Evolutionary conservation across 2,888 invertebrate genomes (phyloP), one percentile per base, ranked within the genome.

Genomic region (Xestoiulus laeticollis): DNA sequence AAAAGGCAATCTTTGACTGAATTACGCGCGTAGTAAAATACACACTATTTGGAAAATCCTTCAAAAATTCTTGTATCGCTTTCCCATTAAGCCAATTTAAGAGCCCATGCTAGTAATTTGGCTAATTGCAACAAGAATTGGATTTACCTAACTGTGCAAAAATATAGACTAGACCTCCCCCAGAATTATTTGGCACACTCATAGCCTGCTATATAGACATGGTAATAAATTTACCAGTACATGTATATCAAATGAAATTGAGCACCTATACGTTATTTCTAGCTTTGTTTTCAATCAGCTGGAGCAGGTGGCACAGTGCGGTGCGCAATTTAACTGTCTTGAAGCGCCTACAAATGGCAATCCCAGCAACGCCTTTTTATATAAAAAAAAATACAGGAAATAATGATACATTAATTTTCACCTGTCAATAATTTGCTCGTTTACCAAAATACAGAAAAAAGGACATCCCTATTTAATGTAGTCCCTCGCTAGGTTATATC

Each of bases 101-200:
- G 16, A 78, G 30, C 78, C 78, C 78, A 16, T 16, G 78, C 78
- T 78, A 78, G 30, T 16, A 78, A 78, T 78, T 78, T 78, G 78
- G 78, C 78, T 78, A 78, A 78, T 78, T 78, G 78, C 78, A 32
- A 78, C 78, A 78, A 78, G 78, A 78, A 78, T 32, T 78, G 78
- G 78, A 78, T 78, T 78, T 78, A 78, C 78, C 78, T 26, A 30
- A 78, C 78, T 78, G 78, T 78, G 78, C 78, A 85, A 86, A 86
- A 86, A 59, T 38, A 86, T 48, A 86, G 86, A 86, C 86, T 86
- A 86, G 86, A 53, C 86, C 59, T 86, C 33, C 48, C 86, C 86
- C 59, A 86, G 86, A 86, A 86, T 53, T 59, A 53, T 86, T 86
- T 86, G 86, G 86, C 86, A 86, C 86, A 53, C 86, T 86, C 48